Conservation (phyloP, 2,797 vertebrate genomes). For the Scolopax rusticola region DNA sequence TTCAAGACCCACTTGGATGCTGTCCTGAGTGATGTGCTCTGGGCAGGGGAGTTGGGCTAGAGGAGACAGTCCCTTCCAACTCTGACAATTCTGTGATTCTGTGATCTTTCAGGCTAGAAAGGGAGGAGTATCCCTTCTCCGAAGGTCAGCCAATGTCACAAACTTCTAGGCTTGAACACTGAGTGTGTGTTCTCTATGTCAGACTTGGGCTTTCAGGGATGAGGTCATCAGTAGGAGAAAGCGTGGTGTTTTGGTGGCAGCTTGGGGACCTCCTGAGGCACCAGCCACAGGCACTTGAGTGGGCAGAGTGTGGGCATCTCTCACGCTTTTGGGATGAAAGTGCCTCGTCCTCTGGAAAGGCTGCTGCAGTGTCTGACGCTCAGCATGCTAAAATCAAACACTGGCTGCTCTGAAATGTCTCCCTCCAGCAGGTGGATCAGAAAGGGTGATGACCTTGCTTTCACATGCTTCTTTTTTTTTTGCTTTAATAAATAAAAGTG, state of each 20-base stretch:
- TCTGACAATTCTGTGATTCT: too few relatives aligned
- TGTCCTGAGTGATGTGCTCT: too few relatives aligned
- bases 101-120: not conserved
- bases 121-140: not conserved
- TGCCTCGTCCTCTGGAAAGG: not conserved
- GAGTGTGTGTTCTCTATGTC: not conserved
- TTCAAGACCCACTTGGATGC: too few relatives aligned
- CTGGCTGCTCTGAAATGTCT: not conserved
- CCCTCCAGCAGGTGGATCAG: not conserved
- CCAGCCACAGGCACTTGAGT: not conserved
- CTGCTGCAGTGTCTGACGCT: not conserved
- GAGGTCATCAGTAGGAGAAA: not conserved
- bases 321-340: accelerated
- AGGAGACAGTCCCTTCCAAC: too few relatives aligned
- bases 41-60: too few relatives aligned
- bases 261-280: accelerated
- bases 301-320: accelerated
- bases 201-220: not conserved
- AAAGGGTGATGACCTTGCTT: not conserved
- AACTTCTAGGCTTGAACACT: not conserved
- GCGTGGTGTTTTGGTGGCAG: accelerated
- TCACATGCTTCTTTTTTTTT: not conserved
- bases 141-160: not conserved
- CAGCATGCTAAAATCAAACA: not conserved
- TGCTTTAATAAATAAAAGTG: not conserved